phyloP scores from a whole-genome alignment of 2,797 vertebrate species.

The Hippocampus kuda region DNA sequence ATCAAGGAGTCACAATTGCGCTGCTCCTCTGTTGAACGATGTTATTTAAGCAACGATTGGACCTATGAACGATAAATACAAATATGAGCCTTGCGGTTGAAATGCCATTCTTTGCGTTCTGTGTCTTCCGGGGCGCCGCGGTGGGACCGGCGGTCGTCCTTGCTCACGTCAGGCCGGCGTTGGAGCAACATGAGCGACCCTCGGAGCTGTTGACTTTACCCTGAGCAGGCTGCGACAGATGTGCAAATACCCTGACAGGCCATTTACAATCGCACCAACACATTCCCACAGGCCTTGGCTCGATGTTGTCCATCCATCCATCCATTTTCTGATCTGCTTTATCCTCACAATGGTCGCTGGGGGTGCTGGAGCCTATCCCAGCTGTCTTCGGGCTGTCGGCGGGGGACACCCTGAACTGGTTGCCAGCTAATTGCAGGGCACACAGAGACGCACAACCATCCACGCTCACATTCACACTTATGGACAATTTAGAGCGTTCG shows the following conservation, averaged over 20 bases:
- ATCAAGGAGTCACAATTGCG: not conserved
- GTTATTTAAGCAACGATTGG: not conserved
- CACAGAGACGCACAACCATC: too few species aligned
- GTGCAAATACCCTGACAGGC: slow-evolving; percentile 43
- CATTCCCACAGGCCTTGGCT: slow-evolving; percentile 36
- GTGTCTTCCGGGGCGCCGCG: not conserved
- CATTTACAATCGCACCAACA: slow-evolving; percentile 56
- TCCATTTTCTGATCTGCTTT: too few species aligned
- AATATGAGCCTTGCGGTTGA: not conserved
- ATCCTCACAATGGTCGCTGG: too few species aligned
- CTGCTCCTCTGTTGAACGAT: not conserved
- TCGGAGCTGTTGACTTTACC: slow-evolving; percentile 61
- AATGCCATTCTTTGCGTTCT: not conserved
- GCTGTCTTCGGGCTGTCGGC: too few species aligned
- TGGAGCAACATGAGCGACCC: slow-evolving; percentile 55
- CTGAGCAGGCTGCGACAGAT: slow-evolving; percentile 44
- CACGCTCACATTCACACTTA: too few species aligned
- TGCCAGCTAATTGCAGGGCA: too few species aligned
- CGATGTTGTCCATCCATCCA: not conserved
- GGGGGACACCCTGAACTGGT: too few species aligned
- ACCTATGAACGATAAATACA: not conserved
- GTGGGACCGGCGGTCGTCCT: slow-evolving; percentile 18
- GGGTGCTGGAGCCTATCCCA: too few species aligned
- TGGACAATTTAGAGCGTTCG: too few species aligned
- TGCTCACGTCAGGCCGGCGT: slow-evolving; percentile 27